Conservation (phyloP, 2,113 vertebrate species). For the Gymnorhina tibicen region DNA sequence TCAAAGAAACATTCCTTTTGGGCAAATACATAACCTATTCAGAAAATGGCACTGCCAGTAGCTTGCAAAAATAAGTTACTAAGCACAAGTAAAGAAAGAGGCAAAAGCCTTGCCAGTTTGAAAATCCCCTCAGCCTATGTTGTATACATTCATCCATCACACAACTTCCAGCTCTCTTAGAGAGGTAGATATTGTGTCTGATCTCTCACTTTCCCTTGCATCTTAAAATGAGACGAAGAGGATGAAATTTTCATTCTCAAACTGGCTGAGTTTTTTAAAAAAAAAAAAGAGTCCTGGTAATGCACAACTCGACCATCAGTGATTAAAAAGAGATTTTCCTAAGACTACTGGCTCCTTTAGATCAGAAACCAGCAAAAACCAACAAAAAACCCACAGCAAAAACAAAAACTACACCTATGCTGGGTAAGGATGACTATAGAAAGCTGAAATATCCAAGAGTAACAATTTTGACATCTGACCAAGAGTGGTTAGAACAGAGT, state of each 20-base stretch:
- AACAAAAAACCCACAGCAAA: not conserved
- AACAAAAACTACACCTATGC: not conserved
- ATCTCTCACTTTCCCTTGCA: not conserved
- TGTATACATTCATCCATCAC: not conserved
- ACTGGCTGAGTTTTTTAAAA: not conserved
- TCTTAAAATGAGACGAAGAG: no score
- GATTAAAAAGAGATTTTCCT: not conserved
- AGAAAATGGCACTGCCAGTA: not conserved
- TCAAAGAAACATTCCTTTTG: slow-evolving; percentile 14
- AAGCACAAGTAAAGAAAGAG: not conserved
- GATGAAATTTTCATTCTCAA: no score
- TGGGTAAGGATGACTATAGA: not conserved
- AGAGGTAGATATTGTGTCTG: not conserved
- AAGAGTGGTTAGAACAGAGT: not conserved
- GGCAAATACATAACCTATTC: slow-evolving; percentile 8
- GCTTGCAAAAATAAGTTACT: not conserved
- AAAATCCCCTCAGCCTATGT: not conserved
- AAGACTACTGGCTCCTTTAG: not conserved
- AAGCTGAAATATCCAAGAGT: not conserved
- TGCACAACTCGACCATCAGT: not conserved
- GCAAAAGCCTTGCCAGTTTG: not conserved
- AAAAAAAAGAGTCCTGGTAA: not conserved
- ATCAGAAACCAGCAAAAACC: not conserved
- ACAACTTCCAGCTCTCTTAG: not conserved
- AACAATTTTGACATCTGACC: not conserved